A percentile compares a stretch with the other conserved stretches of the same genome.
Conservation (phyloP, 2,113 vertebrate genomes). For the Eretmochelys imbricata region DNA sequence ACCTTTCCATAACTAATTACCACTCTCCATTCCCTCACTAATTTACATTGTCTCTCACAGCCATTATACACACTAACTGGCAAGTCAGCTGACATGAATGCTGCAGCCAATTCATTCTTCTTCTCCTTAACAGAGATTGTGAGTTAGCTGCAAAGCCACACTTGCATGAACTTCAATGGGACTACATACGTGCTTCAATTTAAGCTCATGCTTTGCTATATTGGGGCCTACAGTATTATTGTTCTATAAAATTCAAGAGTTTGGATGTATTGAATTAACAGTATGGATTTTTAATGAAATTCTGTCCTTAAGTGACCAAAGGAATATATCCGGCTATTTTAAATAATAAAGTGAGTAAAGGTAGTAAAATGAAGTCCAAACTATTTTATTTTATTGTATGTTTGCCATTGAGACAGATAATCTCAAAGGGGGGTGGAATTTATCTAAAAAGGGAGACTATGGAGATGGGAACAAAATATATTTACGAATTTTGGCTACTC, state of each 20-base stretch:
- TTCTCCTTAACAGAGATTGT: neutral
- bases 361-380: neutral
- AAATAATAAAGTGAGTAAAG: neutral
- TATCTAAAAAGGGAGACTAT: neutral
- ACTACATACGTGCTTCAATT: neutral
- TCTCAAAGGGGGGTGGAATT: neutral
- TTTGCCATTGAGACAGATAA: neutral
- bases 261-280: neutral
- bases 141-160: neutral
- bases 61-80: neutral
- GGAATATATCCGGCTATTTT: neutral
- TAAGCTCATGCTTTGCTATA: neutral
- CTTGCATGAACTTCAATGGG: neutral
- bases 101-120: fast-evolving
- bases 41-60: fast-evolving
- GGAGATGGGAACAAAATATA: neutral
- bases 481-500: neutral
- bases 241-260: neutral
- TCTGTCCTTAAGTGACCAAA: neutral
- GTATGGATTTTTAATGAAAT: neutral
- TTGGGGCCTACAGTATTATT: fast-evolving
- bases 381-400: fast-evolving
- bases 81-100: neutral
- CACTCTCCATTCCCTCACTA: neutral
- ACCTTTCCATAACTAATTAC: neutral